Evolutionary conservation across 2,888 invertebrate species (phyloP).

Genomic region (Conus canariensis): DNA sequence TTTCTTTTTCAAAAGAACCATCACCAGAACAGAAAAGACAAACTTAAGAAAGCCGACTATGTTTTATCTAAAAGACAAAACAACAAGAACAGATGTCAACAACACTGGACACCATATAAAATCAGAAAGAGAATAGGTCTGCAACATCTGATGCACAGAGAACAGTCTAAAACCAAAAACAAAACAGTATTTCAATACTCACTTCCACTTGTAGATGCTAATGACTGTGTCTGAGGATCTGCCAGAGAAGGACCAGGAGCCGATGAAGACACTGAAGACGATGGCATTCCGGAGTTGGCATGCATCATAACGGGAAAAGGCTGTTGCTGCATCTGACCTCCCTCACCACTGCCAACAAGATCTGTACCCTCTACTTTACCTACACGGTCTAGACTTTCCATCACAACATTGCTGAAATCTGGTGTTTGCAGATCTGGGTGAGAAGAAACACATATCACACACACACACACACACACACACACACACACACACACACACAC

Average conservation of each 20-base stretch:
- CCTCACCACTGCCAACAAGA: neutral
- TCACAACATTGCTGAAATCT: constrained; percentile 39
- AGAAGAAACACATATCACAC: neutral
- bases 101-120: neutral
- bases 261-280: neutral
- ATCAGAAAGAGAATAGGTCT: neutral
- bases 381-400: constrained; percentile 41
- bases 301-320: constrained; percentile 42
- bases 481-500: neutral
- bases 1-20: no score
- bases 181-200: neutral
- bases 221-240: neutral
- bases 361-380: constrained; percentile 34
- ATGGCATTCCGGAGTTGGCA: constrained; percentile 15
- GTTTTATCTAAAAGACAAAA: no score
- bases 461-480: neutral
- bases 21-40: no score
- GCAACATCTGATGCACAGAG: constrained; percentile 29
- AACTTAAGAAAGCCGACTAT: no score
- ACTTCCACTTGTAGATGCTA: constrained; percentile 38
- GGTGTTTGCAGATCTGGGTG: constrained; percentile 28
- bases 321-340: constrained; percentile 14
- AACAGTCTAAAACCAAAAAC: neutral
- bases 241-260: constrained; percentile 25
- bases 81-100: no score